phyloP scores from a whole-genome alignment of 2,888 invertebrate genomes.

The Drosophila aldrichi region DNA sequence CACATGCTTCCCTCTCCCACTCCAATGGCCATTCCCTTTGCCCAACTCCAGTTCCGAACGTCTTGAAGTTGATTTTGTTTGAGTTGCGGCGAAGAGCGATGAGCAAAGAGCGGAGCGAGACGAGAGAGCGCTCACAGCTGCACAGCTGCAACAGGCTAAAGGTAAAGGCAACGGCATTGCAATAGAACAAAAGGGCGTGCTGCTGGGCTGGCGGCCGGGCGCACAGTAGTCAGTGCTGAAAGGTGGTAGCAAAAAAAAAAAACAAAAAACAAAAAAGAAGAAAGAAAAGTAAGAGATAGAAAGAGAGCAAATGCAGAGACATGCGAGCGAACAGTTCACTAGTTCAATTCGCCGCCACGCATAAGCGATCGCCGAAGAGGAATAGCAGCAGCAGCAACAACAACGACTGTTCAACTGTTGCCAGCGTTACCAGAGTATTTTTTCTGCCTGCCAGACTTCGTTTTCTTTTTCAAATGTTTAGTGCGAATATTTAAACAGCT shows the following conservation, averaged over 20 bases:
- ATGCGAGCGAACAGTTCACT: background rate
- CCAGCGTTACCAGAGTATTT: slow-evolving; percentile 32
- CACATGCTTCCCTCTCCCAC: background rate
- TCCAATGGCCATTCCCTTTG: background rate
- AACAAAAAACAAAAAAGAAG: background rate
- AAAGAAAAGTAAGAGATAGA: background rate
- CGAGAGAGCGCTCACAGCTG: slow-evolving; percentile 34
- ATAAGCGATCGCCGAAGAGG: slow-evolving; percentile 28
- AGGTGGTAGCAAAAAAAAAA: slow-evolving; percentile 16
- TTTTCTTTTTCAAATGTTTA: slow-evolving; percentile 40
- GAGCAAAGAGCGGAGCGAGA: background rate
- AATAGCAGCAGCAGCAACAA: background rate
- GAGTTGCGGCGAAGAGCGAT: slow-evolving; percentile 22
- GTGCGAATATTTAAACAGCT: slow-evolving; percentile 66
- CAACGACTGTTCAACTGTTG: background rate
- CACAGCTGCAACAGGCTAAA: slow-evolving; percentile 46
- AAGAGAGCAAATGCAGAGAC: background rate
- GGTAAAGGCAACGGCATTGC: slow-evolving; percentile 16
- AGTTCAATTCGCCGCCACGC: slow-evolving; percentile 19
- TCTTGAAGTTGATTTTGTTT: slow-evolving; percentile 43
- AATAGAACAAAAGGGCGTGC: slow-evolving; percentile 40
- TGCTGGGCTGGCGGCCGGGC: slow-evolving; percentile 3
- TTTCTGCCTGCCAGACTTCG: slow-evolving; percentile 16
- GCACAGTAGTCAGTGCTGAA: slow-evolving; percentile 39
- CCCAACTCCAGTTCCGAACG: slow-evolving; percentile 23